Conservation (phyloP, 2,888 invertebrate genomes). For the Agrilus cyanescens region DNA sequence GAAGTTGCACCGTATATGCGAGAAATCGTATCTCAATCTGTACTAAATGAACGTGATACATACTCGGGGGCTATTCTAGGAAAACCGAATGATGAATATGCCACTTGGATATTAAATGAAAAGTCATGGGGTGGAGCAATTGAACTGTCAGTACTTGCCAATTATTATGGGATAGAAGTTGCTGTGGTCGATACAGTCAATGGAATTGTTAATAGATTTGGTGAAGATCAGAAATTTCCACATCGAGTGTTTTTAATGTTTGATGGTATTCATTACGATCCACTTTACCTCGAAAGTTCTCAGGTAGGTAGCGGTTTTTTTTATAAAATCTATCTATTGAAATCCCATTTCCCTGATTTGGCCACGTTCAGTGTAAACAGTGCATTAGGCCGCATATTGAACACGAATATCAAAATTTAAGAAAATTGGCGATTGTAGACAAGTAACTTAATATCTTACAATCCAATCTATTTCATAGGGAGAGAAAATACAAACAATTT, state of each 20-base stretch:
- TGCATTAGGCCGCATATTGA: no score
- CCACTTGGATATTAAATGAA: conserved; percentile 77
- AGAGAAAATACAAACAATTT: conserved; percentile 64
- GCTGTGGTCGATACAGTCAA: conserved; percentile 88
- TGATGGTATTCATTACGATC: conserved; percentile 95
- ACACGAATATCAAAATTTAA: no score
- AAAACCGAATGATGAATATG: conserved; percentile 73
- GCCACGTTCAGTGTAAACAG: no score
- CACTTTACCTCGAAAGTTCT: conserved; percentile 72
- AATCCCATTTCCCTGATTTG: no score
- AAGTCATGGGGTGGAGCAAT: conserved; percentile 96
- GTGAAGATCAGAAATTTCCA: conserved; percentile 79
- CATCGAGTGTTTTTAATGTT: conserved; percentile 80
- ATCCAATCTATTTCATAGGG: conserved; percentile 40
- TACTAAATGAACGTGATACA: conserved; percentile 60
- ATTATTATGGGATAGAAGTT: conserved; percentile 82
- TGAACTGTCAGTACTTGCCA: conserved; percentile 78
- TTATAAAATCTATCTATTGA: no score
- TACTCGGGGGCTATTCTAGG: conserved; percentile 79
- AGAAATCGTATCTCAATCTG: conserved; percentile 75
- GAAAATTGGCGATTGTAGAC: not conserved
- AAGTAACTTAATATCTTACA: not conserved
- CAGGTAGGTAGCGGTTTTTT: conserved; percentile 46
- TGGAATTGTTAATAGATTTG: conserved; percentile 82
- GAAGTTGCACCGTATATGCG: conserved; percentile 68